These are phyloP conservation scores for Myotis findleyi DNA, from an alignment of 2,797 vertebrate genomes.

Conservation along the genomic window DNA sequence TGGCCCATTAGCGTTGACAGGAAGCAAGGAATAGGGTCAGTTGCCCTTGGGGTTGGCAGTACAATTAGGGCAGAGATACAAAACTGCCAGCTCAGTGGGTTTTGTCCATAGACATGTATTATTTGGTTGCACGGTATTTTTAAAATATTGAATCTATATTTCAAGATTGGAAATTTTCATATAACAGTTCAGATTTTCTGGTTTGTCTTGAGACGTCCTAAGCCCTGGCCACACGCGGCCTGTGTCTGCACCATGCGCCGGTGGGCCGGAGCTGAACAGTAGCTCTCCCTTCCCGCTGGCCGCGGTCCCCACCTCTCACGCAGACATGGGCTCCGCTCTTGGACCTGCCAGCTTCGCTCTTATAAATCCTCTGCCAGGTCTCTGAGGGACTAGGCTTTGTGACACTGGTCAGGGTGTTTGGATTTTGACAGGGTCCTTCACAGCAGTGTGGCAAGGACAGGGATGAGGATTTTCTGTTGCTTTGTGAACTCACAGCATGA, in stretches of 20 bases:
- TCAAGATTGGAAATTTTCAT: constrained; percentile 6
- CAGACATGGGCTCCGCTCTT: background rate
- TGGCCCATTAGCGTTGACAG: background rate
- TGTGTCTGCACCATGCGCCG: background rate
- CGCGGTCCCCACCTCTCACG: background rate
- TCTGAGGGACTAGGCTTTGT: background rate
- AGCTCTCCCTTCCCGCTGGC: background rate
- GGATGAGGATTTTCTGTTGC: background rate
- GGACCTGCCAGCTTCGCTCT: background rate
- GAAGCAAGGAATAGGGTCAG: background rate
- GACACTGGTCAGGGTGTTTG: background rate
- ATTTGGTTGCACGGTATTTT: constrained; percentile 24
- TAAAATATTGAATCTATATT: background rate
- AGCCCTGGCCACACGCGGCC: background rate
- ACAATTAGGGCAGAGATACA: background rate
- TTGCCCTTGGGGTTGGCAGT: background rate
- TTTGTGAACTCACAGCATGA: constrained; percentile 1
- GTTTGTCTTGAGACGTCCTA: background rate
- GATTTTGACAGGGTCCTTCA: background rate
- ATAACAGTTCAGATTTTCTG: background rate
- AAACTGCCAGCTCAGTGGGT: background rate
- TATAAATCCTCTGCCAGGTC: background rate
- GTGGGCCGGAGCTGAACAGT: background rate
- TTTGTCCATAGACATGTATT: background rate
- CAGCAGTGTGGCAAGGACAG: background rate